A percentile compares a stretch with the other conserved stretches of the same genome.
Conservation (phyloP, 2,888 invertebrate species). For the Venusia cambrica region DNA sequence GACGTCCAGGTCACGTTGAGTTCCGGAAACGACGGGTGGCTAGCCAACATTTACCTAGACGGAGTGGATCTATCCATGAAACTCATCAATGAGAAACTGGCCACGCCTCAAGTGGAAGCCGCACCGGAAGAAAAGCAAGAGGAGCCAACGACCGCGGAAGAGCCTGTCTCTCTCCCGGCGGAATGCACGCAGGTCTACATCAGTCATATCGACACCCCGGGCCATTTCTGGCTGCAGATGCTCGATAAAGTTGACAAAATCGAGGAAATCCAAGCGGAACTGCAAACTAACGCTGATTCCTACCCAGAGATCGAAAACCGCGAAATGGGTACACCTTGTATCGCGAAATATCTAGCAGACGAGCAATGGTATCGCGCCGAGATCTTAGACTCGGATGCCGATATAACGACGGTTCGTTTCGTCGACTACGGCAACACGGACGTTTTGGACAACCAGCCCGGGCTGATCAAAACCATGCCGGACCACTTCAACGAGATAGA, state of each 20-base stretch:
- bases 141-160: conserved; percentile 36
- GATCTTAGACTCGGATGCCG: conserved; percentile 89
- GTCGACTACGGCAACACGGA: conserved; percentile 91
- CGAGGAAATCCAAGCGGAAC: conserved; percentile 81
- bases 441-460: conserved; percentile 83
- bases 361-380: conserved; percentile 96
- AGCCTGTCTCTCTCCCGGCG: conserved; percentile 53
- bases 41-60: conserved; percentile 72
- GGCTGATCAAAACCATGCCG: conserved; percentile 82
- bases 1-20: conserved; percentile 78
- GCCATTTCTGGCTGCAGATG: conserved; percentile 88
- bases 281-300: conserved; percentile 80
- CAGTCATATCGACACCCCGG: conserved; percentile 88
- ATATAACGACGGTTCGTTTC: conserved; percentile 88
- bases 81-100: conserved; percentile 64
- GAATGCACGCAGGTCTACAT: conserved; percentile 79
- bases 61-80: conserved; percentile 76
- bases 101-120: conserved; percentile 49
- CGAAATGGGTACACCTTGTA: conserved; percentile 83
- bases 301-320: conserved; percentile 79
- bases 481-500: conserved; percentile 79
- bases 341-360: conserved; percentile 91
- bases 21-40: conserved; percentile 79
- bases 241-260: conserved; percentile 78
- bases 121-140: conserved; percentile 35